Evolutionary conservation across 2,113 vertebrate species (phyloP), one percentile per base, ranked within the genome.

Genomic region (Serinus canaria): DNA sequence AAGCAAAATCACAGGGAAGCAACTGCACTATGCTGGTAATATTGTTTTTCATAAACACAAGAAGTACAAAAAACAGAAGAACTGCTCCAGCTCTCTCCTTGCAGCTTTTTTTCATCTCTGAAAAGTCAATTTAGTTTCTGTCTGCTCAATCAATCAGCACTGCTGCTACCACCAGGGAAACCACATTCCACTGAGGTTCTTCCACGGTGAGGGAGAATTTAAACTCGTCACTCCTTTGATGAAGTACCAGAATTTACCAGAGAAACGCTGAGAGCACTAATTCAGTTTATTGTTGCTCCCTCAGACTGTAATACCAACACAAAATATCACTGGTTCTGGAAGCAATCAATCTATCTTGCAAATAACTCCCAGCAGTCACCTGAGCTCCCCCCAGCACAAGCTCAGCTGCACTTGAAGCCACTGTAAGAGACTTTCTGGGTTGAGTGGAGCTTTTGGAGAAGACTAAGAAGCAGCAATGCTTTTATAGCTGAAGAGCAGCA

Each of bases 91-190:
- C 33, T 33, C 82, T 50, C 67, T 44, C 31, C 72, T 86, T 35
- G 55, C 43, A 89, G 80, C 46, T 68, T 83, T 78, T 81, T 47
- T 83, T 70, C 82, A 88, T 66, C 59, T 77, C 83, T 77, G 80
- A 69, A 13, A 95, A 95, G 73, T 83, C 91, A 92, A 94, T 89
- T 92, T 73, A 31, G 55, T 81, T 94, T 87, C 53, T 84, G 56
- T 64, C 91, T 90, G 64, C 43, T 94, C 84, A 89, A 91, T 81
- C 68, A 69, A 69, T 86, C 76, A 88, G n/a, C 76, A 81, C 68
- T 58, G 73, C 68, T 76, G 35, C 80, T 53, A 31, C 73, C 89
- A 86, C 60, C 76, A 91, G 87, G 68, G 81, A 91, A 89, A 55
- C 58, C 83, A 83, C 49, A 62, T 82, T 95, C 74, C 88, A 88